These are phyloP conservation scores for Clarias laeviceps DNA, from an alignment of 2,797 vertebrate genomes.

Conservation along the genomic window DNA sequence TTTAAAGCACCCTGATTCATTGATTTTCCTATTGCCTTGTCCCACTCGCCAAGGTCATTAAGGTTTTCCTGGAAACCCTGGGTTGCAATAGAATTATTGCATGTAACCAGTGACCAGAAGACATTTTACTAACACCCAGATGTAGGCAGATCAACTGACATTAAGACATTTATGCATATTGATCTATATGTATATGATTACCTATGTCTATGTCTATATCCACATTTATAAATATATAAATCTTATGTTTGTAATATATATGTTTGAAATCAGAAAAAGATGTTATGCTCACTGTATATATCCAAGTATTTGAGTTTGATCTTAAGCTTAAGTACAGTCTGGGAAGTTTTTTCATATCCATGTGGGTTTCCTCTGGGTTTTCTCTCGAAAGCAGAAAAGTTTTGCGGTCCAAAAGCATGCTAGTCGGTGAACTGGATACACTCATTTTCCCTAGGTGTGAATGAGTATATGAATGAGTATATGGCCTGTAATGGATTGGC, in stretches of 20 bases:
- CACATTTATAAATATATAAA: too few species aligned
- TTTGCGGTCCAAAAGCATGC: background rate
- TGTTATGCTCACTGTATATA: background rate
- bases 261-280: too few species aligned
- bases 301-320: background rate
- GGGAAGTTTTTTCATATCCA: background rate
- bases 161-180: background rate
- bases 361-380: background rate
- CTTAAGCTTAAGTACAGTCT: background rate
- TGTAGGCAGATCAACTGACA: background rate
- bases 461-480: background rate
- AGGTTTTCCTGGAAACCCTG: background rate
- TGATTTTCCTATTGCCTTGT: background rate
- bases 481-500: background rate
- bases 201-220: too few species aligned
- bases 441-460: background rate
- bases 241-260: too few species aligned
- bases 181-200: too few species aligned
- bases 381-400: background rate
- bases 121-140: background rate
- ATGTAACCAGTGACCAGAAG: background rate
- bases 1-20: background rate
- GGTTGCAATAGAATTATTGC: background rate
- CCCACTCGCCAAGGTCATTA: slow-evolving; percentile 1
- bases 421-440: background rate